phyloP scores from a whole-genome alignment of 1,140 invertebrate genomes.

The Calliopsis andreniformis region DNA sequence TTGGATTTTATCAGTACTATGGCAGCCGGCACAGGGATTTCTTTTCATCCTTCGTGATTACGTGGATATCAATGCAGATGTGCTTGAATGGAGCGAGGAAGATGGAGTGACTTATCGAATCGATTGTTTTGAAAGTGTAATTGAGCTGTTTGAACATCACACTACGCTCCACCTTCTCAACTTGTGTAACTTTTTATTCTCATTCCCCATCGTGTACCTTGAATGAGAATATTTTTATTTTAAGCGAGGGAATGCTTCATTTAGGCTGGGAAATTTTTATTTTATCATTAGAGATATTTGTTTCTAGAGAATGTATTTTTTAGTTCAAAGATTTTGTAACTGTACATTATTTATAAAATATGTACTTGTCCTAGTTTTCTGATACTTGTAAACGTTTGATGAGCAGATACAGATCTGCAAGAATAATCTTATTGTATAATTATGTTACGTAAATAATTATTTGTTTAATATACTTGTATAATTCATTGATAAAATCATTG shows the following conservation, averaged over 20 bases:
- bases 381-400: too few species aligned
- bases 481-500: slow-evolving; percentile 8
- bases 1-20: slow-evolving; percentile 7
- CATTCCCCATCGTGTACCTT: too few species aligned
- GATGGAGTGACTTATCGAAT: slow-evolving; percentile 30
- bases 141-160: not conserved
- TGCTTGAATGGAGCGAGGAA: not conserved
- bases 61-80: slow-evolving; percentile 15
- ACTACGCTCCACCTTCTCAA: not conserved
- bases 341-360: too few species aligned
- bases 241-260: too few species aligned
- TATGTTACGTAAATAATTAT: not conserved
- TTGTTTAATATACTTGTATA: not conserved
- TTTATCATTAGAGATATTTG: too few species aligned
- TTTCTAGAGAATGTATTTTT: too few species aligned
- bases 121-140: slow-evolving; percentile 2
- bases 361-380: too few species aligned
- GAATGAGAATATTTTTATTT: too few species aligned
- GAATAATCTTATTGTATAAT: not conserved
- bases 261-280: too few species aligned
- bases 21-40: not conserved
- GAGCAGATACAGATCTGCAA: not conserved
- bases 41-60: not conserved
- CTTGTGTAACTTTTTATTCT: not conserved
- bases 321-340: too few species aligned